phyloP scores from a whole-genome alignment of 2,888 invertebrate species.

The Choristoneura rosaceana region DNA sequence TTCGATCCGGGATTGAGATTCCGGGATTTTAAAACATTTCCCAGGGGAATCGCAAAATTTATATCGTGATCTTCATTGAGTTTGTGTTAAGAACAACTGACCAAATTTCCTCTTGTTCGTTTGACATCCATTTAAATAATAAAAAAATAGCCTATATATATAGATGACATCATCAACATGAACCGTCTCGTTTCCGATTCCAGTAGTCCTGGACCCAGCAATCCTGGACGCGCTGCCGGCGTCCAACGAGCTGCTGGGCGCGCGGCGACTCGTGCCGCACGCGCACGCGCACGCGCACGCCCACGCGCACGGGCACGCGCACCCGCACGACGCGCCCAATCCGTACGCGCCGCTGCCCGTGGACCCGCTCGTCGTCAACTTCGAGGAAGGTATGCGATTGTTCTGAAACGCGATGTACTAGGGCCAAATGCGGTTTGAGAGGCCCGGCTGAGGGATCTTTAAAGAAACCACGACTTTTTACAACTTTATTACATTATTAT shows the following conservation, averaged over 20 bases:
- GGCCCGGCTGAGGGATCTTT: conserved; percentile 1
- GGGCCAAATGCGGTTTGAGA: conserved; percentile 63
- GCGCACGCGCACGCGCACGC: conserved; percentile 58
- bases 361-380: conserved; percentile 91
- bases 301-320: conserved; percentile 48
- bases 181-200: neutral
- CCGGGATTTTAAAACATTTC: no score
- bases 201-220: conserved; percentile 76
- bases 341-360: conserved; percentile 82
- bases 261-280: conserved; percentile 64
- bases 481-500: neutral
- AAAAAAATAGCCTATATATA: no score
- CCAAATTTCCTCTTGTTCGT: no score
- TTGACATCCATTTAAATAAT: no score
- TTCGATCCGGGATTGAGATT: no score
- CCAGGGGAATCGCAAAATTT: no score
- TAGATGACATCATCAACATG: no score
- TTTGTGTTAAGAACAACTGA: no score
- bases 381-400: conserved; percentile 93
- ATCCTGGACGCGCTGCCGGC: conserved; percentile 77
- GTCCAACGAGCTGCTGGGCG: conserved; percentile 61
- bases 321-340: conserved; percentile 54
- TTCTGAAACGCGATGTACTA: conserved; percentile 85
- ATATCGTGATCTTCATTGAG: no score
- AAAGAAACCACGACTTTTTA: neutral